Conservation (phyloP, 2,113 vertebrate genomes). For the Macrotis lagotis region DNA sequence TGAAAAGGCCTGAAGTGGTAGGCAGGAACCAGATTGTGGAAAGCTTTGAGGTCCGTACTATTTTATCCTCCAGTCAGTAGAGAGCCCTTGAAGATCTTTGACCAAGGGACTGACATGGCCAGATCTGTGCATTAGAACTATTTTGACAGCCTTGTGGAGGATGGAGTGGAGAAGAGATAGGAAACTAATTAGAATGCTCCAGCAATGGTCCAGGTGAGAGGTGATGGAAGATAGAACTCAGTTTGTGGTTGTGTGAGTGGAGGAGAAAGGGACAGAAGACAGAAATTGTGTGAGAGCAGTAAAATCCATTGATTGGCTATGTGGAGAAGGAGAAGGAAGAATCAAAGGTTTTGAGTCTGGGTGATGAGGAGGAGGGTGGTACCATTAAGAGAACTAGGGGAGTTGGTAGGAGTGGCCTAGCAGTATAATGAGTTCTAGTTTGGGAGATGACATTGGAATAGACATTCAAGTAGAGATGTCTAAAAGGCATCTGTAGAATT, state of each 20-base stretch:
- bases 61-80: too few relatives aligned
- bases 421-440: too few relatives aligned
- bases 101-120: not conserved
- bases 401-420: too few relatives aligned
- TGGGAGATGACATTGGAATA: too few relatives aligned
- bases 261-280: not conserved
- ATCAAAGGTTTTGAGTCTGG: not conserved
- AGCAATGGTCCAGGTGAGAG: not conserved
- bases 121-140: not conserved
- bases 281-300: not conserved
- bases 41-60: too few relatives aligned
- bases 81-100: not conserved
- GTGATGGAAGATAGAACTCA: not conserved
- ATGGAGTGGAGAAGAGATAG: not conserved
- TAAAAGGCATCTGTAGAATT: too few relatives aligned
- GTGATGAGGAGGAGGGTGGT: not conserved
- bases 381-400: not conserved
- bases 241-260: not conserved
- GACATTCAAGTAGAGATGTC: too few relatives aligned
- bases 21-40: not conserved
- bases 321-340: not conserved
- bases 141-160: not conserved
- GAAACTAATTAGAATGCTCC: not conserved
- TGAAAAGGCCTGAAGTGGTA: not conserved
- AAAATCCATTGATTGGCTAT: not conserved